Evolutionary conservation across 2,888 invertebrate genomes (phyloP).

Genomic region (Antitype chi): DNA sequence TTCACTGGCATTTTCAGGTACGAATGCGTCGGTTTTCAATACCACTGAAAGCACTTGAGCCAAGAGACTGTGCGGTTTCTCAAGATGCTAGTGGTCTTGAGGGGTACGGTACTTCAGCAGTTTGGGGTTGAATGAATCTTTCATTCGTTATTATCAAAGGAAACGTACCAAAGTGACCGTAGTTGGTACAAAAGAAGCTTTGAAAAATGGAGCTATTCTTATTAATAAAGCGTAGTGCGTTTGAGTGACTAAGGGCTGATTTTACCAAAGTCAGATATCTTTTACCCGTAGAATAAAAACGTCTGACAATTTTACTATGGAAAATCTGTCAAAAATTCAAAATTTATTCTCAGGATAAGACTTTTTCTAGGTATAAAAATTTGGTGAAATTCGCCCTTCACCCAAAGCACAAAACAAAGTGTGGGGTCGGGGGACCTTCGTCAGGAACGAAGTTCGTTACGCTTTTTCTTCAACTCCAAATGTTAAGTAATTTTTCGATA

Average conservation of each 20-base stretch:
- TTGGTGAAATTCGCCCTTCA: no score
- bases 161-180: neutral
- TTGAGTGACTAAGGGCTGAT: neutral
- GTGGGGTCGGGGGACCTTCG: no score
- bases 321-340: no score
- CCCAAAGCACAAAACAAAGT: neutral
- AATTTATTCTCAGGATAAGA: no score
- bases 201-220: neutral
- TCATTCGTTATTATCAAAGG: neutral
- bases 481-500: no score
- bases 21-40: neutral
- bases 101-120: neutral
- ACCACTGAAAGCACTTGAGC: neutral
- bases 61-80: neutral
- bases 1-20: neutral
- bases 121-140: conserved; percentile 9
- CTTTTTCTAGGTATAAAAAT: no score
- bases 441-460: no score
- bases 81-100: neutral
- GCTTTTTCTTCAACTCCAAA: no score
- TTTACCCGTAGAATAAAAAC: no score
- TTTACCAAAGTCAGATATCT: no score
- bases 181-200: no score
- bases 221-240: neutral
- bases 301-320: no score